Conservation (phyloP, 2,888 invertebrate genomes). For the Noctua janthe region DNA sequence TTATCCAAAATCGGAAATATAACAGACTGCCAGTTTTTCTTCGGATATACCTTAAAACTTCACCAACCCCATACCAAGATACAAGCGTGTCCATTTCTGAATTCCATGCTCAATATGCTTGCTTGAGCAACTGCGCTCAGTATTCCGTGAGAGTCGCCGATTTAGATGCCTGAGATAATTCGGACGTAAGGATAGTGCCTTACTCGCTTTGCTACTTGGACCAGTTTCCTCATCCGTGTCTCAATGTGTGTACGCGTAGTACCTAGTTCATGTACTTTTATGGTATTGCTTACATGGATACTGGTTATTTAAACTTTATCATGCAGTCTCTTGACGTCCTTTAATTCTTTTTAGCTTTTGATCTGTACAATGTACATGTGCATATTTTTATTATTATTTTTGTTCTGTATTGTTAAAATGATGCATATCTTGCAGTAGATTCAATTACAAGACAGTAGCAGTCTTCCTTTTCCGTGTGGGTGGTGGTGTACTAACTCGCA, state of each 20-base stretch:
- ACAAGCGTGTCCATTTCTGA: constrained; percentile 9
- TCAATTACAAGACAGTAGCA: too few species aligned
- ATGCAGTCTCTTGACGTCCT: too few species aligned
- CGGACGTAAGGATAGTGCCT: constrained; percentile 47
- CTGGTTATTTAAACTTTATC: background rate
- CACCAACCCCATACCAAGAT: background rate
- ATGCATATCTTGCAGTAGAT: too few species aligned
- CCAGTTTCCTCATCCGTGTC: constrained; percentile 57
- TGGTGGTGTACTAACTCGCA: background rate
- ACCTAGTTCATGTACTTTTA: constrained; percentile 2
- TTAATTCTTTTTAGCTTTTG: too few species aligned
- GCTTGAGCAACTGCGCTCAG: constrained; percentile 47
- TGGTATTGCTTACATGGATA: background rate
- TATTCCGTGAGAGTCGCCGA: constrained; percentile 53
- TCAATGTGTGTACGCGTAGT: constrained; percentile 30
- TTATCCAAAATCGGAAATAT: too few species aligned
- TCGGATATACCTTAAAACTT: too few species aligned
- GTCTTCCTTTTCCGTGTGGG: background rate
- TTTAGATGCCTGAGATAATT: constrained; percentile 60
- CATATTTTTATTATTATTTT: too few species aligned
- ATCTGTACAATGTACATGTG: too few species aligned
- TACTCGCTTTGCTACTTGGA: constrained; percentile 28
- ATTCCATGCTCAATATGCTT: constrained; percentile 40
- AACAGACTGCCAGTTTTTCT: background rate
- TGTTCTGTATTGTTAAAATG: too few species aligned